phyloP scores from a whole-genome alignment of 2,797 vertebrate genomes.

The Acipenser oxyrinchus region DNA sequence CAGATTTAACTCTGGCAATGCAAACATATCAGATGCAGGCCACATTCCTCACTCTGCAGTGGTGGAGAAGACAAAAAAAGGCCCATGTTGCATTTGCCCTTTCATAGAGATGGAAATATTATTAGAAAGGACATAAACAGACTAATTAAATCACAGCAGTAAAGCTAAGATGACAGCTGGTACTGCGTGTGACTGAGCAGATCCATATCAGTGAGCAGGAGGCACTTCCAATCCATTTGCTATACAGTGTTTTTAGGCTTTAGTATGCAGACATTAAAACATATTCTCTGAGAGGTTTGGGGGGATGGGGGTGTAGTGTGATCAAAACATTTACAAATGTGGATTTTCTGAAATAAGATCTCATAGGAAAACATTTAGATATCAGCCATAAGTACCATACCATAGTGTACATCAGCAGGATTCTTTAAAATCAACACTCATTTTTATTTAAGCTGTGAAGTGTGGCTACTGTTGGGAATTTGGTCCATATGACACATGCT shows the following conservation, averaged over 20 bases:
- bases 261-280: neutral
- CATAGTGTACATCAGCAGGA: constrained; percentile 72
- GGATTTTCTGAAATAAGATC: too few relatives aligned
- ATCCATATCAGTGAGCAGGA: constrained; percentile 94
- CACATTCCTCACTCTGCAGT: constrained; percentile 74
- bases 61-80: constrained; percentile 67
- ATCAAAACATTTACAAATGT: too few relatives aligned
- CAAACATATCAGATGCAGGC: constrained; percentile 77
- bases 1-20: constrained; percentile 56
- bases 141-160: constrained; percentile 99
- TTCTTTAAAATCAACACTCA: constrained; percentile 77
- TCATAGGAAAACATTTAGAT: neutral
- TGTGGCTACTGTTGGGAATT: constrained; percentile 73
- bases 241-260: constrained; percentile 76
- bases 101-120: constrained; percentile 98
- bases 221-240: constrained; percentile 71
- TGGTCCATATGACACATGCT: constrained; percentile 60
- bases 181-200: constrained; percentile 95
- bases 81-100: constrained; percentile 88
- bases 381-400: neutral
- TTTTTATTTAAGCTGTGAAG: constrained; percentile 74
- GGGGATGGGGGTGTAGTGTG: constrained; percentile 29
- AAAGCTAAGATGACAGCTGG: constrained; percentile 98
- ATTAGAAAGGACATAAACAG: constrained; percentile 99
- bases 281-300: constrained; percentile 40